Conservation (phyloP, 2,797 vertebrate species). For the Urosaurus nigricauda region DNA sequence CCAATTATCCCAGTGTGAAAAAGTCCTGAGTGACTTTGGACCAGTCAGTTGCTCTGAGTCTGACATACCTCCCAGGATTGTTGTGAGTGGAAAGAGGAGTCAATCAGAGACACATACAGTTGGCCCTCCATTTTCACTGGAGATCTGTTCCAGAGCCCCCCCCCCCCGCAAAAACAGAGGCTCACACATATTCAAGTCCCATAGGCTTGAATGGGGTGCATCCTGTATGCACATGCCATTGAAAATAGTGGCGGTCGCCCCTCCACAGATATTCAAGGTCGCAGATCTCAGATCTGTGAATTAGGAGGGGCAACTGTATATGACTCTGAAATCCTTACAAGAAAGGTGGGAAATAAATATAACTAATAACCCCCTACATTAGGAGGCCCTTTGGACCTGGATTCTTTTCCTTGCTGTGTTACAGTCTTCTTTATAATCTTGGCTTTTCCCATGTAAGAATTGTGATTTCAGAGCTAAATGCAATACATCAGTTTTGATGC, state of each 20-base stretch:
- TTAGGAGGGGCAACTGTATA: too few species aligned
- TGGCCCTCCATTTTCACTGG: too few species aligned
- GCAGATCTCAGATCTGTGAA: too few species aligned
- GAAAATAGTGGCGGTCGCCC: too few species aligned
- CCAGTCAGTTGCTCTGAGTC: not conserved
- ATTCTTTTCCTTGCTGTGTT: not conserved
- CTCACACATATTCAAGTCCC: too few species aligned
- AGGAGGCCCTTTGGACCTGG: not conserved
- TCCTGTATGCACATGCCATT: too few species aligned
- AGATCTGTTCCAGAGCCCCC: too few species aligned
- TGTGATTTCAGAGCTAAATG: not conserved
- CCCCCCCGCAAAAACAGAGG: too few species aligned
- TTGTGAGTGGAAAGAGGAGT: not conserved
- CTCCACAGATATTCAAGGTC: too few species aligned
- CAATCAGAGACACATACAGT: not conserved
- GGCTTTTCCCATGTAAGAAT: not conserved
- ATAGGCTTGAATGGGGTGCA: too few species aligned
- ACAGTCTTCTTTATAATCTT: fast-evolving
- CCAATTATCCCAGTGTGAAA: too few species aligned
- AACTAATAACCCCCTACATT: not conserved
- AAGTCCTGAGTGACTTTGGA: not conserved
- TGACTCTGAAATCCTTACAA: not conserved
- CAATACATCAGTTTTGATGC: not conserved
- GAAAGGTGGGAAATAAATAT: not conserved
- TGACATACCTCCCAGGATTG: not conserved